Base-by-base conservation (phyloP, 2,797 vertebrate genomes). In the Ataeniobius toweri region DNA sequence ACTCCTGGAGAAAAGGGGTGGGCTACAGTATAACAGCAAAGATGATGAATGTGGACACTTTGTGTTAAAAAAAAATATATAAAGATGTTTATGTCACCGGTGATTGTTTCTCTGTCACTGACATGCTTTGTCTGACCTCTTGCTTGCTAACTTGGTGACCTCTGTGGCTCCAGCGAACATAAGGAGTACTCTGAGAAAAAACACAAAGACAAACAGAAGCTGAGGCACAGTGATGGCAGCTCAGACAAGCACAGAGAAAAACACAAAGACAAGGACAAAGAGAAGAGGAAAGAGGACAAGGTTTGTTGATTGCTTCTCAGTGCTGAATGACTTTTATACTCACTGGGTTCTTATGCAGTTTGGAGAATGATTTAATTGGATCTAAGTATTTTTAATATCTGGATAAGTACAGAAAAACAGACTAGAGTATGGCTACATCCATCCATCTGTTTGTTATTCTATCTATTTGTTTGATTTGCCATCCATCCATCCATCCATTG, bases 121-220 rank as follows among this genome's bases (percentile, higher is more conserved):
- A 22, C 36, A 22, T 78, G 41, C 75, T 80, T 24, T 1, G 6
- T 73, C 68, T 88, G 81, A 86, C 83, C 85, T 67, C 61, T 73
- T 56, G 81, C 39, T 63, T 81, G 86, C 88, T 88, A 88, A 87
- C 80, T 70, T 55, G 82, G 77, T 76, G 83, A 18, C 53, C 73
- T 76, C 70, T 90, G 71, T 84, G 65, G 55, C 89, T 85, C 61
- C 94, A 99, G 98, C 74, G 97, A 98, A 92, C 96, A 97, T 94
- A 98, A 96, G 96, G 97, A 98, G 88, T 96, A 96, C 89, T 96
- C 95, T 63, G 98, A 99, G 94, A 99, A 97, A 94, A 99, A 98
- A 95, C 97, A 98, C 93, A 96, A 96, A 95, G 97, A 97, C 84
- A 98, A 97, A 94, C 97, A 94, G 84, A 90, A 89, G 90, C 91